A percentile compares a stretch with the other conserved stretches of the same genome.
Conservation (phyloP, 2,797 vertebrate genomes). For the Linurgus olivaceus region DNA sequence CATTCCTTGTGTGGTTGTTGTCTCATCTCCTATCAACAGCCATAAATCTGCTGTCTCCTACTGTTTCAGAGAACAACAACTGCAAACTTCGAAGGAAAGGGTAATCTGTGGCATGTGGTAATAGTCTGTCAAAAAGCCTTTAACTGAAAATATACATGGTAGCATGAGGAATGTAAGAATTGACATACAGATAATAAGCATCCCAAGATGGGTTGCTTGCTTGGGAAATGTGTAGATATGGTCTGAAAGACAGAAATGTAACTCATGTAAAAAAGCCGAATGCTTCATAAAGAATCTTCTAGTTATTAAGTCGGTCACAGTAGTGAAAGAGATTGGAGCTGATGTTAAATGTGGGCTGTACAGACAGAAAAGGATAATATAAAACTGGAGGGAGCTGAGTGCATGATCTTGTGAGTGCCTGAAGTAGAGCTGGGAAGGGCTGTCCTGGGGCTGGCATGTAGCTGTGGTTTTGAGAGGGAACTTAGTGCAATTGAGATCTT, state of each 20-base stretch:
- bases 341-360: neutral
- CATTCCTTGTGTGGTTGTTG: slow-evolving; percentile 37
- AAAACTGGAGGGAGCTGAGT: neutral
- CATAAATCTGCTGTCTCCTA: slow-evolving; percentile 23
- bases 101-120: slow-evolving; percentile 42
- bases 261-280: neutral
- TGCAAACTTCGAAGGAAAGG: slow-evolving; percentile 18
- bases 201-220: neutral
- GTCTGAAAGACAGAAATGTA: neutral
- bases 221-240: neutral
- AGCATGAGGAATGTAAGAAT: neutral
- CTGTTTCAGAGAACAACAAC: slow-evolving; percentile 43
- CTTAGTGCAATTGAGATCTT: neutral
- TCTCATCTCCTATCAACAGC: slow-evolving; percentile 42
- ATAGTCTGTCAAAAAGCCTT: slow-evolving; percentile 9
- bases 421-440: neutral
- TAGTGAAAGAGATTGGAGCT: neutral
- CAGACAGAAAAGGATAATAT: neutral
- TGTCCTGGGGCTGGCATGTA: neutral
- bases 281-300: neutral
- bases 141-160: neutral
- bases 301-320: neutral
- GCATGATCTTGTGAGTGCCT: neutral
- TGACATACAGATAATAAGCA: neutral
- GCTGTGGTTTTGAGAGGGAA: neutral